Base-by-base conservation (phyloP, 2,888 invertebrate species). In the Eristalis tenax region DNA sequence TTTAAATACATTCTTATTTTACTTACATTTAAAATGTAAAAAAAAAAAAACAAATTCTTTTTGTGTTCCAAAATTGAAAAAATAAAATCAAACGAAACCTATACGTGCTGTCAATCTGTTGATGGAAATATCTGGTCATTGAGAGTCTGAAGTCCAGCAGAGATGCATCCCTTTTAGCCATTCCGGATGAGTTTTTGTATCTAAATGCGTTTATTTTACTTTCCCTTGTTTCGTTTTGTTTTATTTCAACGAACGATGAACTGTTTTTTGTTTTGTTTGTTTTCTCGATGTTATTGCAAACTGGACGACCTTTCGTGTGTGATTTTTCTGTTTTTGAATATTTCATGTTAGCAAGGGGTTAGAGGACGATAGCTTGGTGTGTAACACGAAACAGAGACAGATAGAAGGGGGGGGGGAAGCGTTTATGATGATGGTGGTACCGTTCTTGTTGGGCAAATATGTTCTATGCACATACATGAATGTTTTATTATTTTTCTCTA, bases 301-400 rank as follows among this genome's bases (percentile, higher is more conserved):
- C 61, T 78, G 65, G 63, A 63, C 74, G 77, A 57, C 8, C 13
- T 85, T 88, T 79, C 68, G 10, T 74, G 82, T 83, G 50, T n/a
- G 18, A 18, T 50, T 50, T 50, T 26, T 26, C 26, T 2, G n/a
- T n/a, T 4, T 43, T 43, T 43, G 15, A 1, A 5, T 2, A n/a
- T 88, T 76, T 81, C 69, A 82, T 76, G 81, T 79, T 82, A 88
- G 80, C 73, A 89, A 71, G 73, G 50, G 50, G 89, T 81, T 85
- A 88, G 66, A 76, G 88, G 84, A 89, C 88, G 63, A 88, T 84
- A 88, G 85, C 80, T 88, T 88, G 82, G 89, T 89, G 88, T 89
- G 88, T 89, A 88, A 89, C 89, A 89, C 89, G 83, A 88, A 89
- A 89, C 80, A 74, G 38, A 88, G 61, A 84, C 66, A 66, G 40